Evolutionary conservation across 2,113 vertebrate species (phyloP).

Genomic region (Sakesphorus luctuosus): DNA sequence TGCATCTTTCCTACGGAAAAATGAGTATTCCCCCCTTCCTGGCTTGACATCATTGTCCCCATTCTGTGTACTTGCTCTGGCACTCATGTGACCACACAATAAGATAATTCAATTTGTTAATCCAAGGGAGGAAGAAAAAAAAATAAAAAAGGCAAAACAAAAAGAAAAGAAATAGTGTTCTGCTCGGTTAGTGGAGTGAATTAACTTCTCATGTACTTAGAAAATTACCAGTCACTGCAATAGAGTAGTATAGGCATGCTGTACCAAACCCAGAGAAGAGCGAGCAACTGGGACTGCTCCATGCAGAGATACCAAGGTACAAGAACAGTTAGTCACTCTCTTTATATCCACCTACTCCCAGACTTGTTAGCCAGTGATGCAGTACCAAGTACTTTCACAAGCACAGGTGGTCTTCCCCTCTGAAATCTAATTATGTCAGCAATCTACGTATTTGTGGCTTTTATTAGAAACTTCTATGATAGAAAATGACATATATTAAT

Average conservation of each 20-base stretch:
- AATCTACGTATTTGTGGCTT: not conserved
- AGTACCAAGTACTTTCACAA: not conserved
- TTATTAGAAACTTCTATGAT: not conserved
- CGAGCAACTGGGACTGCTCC: not conserved
- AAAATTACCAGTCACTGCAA: not conserved
- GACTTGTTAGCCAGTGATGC: not conserved
- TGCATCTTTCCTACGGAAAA: not conserved
- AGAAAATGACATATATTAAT: not conserved
- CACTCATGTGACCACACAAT: not conserved
- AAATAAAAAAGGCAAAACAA: not conserved
- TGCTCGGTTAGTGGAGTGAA: not conserved
- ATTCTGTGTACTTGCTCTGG: not conserved
- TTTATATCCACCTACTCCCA: not conserved
- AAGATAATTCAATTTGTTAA: constrained; percentile 13
- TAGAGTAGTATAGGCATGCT: not conserved
- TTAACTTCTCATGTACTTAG: not conserved
- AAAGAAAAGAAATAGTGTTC: not conserved
- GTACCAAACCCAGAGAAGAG: not conserved
- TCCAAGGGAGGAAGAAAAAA: not conserved
- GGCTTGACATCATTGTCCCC: not conserved
- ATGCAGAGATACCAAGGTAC: accelerated
- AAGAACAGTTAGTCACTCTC: not conserved
- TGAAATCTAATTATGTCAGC: not conserved
- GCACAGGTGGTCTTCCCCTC: not conserved
- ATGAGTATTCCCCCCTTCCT: not conserved